Conservation (phyloP, 2,888 invertebrate species). For the Leucophenga maculata region DNA sequence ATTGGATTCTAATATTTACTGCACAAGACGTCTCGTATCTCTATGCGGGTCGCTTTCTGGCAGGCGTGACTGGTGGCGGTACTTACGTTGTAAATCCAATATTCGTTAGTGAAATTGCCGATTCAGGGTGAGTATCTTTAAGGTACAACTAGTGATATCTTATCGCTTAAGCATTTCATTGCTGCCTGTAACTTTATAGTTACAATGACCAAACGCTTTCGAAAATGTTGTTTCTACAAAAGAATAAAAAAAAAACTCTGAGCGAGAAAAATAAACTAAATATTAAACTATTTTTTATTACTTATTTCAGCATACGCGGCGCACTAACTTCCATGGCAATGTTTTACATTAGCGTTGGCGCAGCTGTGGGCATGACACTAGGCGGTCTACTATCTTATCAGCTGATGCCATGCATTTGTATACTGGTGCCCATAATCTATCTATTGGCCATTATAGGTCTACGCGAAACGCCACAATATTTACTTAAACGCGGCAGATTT, state of each 20-base stretch:
- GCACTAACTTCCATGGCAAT: slow-evolving; percentile 59
- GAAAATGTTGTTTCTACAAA: neutral
- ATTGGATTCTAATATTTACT: slow-evolving; percentile 60
- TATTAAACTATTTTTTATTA: neutral
- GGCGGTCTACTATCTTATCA: slow-evolving; percentile 56
- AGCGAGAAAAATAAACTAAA: neutral
- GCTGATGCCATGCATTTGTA: slow-evolving; percentile 55
- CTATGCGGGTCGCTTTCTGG: slow-evolving; percentile 59
- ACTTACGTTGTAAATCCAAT: slow-evolving; percentile 60
- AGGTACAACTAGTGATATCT: neutral
- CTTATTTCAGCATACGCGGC: slow-evolving; percentile 57
- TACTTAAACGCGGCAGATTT: slow-evolving; percentile 51
- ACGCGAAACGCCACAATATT: slow-evolving; percentile 61
- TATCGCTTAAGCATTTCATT: neutral
- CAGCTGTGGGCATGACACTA: slow-evolving; percentile 55
- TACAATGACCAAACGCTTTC: neutral
- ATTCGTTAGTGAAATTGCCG: slow-evolving; percentile 65
- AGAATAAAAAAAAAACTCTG: neutral
- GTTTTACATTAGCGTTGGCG: slow-evolving; percentile 61
- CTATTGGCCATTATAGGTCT: slow-evolving; percentile 50
- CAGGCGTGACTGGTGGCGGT: slow-evolving; percentile 64
- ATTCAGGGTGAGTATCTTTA: slow-evolving; percentile 54
- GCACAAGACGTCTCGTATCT: slow-evolving; percentile 54
- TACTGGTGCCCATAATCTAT: slow-evolving; percentile 57
- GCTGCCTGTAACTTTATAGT: too few relatives aligned